A percentile compares a stretch with the other conserved stretches of the same genome.
Evolutionary conservation across 2,797 vertebrate species (phyloP).

Genomic region (Hippocampus kuda): DNA sequence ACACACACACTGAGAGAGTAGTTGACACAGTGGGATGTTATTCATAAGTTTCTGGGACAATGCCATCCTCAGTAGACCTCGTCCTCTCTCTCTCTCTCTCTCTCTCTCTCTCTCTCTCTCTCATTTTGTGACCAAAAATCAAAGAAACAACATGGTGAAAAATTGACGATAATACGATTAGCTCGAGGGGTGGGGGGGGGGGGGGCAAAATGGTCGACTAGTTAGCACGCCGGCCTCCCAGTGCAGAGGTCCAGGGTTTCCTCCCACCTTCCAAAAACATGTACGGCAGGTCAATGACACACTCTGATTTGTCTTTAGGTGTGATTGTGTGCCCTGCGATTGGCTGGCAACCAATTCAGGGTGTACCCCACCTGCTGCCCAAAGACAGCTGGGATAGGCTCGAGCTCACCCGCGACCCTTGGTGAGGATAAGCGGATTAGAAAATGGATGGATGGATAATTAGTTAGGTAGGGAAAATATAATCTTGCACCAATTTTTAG

Average conservation of each 20-base stretch:
- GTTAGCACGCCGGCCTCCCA: too few species aligned
- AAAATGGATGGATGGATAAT: neutral
- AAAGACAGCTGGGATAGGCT: too few species aligned
- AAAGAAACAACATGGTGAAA: neutral
- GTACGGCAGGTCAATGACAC: too few species aligned
- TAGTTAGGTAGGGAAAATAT: neutral
- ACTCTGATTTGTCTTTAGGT: too few species aligned
- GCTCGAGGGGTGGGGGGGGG: neutral
- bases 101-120: neutral
- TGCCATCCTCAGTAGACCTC: slow-evolving; percentile 40
- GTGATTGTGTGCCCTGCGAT: too few species aligned
- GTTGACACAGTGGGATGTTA: slow-evolving; percentile 50
- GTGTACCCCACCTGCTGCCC: too few species aligned
- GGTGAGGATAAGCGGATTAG: too few species aligned
- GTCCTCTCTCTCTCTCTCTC: neutral
- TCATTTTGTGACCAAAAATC: slow-evolving; percentile 1
- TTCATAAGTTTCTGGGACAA: slow-evolving; percentile 59
- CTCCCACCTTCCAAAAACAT: too few species aligned
- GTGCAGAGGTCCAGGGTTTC: too few species aligned
- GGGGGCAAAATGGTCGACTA: too few species aligned
- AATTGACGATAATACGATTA: neutral
- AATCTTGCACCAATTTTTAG: neutral
- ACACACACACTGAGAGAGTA: slow-evolving; percentile 30
- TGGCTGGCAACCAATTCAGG: too few species aligned
- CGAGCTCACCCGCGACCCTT: too few species aligned